Base-by-base conservation (phyloP, 2,113 vertebrate species). In the Guaruba guarouba region DNA sequence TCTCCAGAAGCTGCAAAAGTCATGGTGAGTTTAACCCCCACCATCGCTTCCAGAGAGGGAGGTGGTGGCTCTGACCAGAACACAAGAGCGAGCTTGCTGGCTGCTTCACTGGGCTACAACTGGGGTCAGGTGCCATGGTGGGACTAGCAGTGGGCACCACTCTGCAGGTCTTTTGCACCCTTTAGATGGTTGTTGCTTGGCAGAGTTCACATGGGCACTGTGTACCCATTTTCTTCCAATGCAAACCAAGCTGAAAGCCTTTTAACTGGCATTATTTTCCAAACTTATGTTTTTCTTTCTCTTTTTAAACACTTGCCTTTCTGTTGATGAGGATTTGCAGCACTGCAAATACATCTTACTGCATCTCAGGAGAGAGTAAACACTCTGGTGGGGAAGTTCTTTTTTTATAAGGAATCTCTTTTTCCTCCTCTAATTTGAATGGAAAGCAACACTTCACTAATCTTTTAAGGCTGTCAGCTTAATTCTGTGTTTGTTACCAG, bases 121-220 rank as follows among this genome's bases (percentile, higher is more conserved):
- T n/a, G 82, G 35, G 10, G 14, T 14, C 14, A 2, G 57, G 2
- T 4, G 0, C 33, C 1, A 1, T 1, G 1, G 35, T 41, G 37
- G 33, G 18, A 33, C 23, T 14, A 13, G 9, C 1, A 0, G 10
- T 10, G 54, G 19, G 48, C 80, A 81, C 24, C 0, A 0, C 31
- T n/a, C 77, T 18, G 15, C 35, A 9, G 41, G 24, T 13, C 64
- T 63, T 54, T 9, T 44, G 9, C 10, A 23, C 17, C 51, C 41
- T 31, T 15, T 18, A 12, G 13, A 15, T 41, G 68, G 17, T 39
- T 49, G 19, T 12, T 88, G 66, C 81, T 82, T 69, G 66, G 44
- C 41, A 66, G 63, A 17, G 31, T 51, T 87, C 14, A 44, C 52
- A 8, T 75, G 43, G 52, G 52, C 62, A 18, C 62, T 69, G 10